Conservation (phyloP, 92 coral and sea anemone species). For the Palythoa caribaeorum region DNA sequence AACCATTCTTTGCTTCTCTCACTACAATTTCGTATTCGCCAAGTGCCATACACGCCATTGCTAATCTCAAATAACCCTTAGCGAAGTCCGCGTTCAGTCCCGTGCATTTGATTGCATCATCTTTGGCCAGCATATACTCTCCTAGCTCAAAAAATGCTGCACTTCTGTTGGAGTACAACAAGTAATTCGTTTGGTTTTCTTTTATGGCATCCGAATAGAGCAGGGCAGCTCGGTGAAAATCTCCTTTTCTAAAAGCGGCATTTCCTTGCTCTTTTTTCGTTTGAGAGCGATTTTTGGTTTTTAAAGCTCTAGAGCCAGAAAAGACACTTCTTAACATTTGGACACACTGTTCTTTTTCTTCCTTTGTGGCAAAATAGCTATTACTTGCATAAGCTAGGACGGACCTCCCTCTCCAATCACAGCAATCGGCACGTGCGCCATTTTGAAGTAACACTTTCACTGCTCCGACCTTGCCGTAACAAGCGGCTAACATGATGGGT, state of each 20-base stretch:
- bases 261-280: conserved; percentile 39
- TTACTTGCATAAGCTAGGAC: conserved; percentile 17
- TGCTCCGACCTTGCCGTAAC: conserved; percentile 11
- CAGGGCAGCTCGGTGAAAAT: neutral
- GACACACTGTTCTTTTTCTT: conserved; percentile 22
- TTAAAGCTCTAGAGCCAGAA: conserved; percentile 17
- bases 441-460: conserved; percentile 21
- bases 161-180: conserved; percentile 39
- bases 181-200: conserved; percentile 15
- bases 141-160: conserved; percentile 26
- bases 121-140: conserved; percentile 25
- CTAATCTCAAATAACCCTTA: conserved; percentile 19
- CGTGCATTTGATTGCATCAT: conserved; percentile 35
- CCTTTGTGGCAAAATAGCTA: conserved; percentile 11
- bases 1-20: conserved; percentile 15
- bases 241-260: conserved; percentile 33
- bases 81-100: conserved; percentile 22
- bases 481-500: conserved; percentile 19
- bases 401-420: conserved; percentile 26
- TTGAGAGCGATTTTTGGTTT: conserved; percentile 20
- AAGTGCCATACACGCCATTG: conserved; percentile 26
- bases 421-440: conserved; percentile 32
- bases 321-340: neutral
- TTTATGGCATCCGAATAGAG: conserved; percentile 34
- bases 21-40: conserved; percentile 15